Evolutionary conservation across 1,140 invertebrate species (phyloP).

Genomic region (Muscidifurax raptorellus): DNA sequence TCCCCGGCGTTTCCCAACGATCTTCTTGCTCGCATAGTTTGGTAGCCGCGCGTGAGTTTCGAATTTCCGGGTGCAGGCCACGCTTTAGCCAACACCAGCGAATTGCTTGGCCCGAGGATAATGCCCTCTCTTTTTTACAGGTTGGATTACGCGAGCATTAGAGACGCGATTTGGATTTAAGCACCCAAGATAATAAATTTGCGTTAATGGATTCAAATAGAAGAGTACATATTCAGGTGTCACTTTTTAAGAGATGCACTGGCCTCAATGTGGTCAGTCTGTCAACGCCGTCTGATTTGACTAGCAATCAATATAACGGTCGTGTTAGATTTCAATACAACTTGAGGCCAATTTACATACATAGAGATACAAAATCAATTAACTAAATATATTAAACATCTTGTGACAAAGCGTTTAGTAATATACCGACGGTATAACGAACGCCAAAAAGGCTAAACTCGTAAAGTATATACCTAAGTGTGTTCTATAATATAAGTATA

Average conservation of each 20-base stretch:
- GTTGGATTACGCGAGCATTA: neutral
- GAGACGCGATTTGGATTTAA: neutral
- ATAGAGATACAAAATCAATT: too few relatives aligned
- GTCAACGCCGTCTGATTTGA: too few relatives aligned
- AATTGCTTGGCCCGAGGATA: constrained; percentile 53
- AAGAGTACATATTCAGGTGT: neutral
- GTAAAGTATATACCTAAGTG: too few relatives aligned
- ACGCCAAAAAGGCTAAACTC: too few relatives aligned
- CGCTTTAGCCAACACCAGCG: neutral
- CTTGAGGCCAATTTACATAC: too few relatives aligned
- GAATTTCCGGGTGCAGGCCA: constrained; percentile 61
- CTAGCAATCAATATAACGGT: too few relatives aligned
- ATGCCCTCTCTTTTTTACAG: constrained; percentile 20
- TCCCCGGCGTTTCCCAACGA: constrained; percentile 53
- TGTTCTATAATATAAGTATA: too few relatives aligned
- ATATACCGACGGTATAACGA: too few relatives aligned
- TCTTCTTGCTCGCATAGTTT: constrained; percentile 61
- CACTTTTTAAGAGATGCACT: neutral
- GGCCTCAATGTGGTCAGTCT: too few relatives aligned
- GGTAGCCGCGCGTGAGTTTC: constrained; percentile 56
- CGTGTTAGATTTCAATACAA: too few relatives aligned
- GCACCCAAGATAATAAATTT: constrained; percentile 24
- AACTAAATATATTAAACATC: too few relatives aligned
- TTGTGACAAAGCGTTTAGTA: too few relatives aligned
- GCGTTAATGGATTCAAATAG: neutral